Evolutionary conservation across 1,140 invertebrate genomes (phyloP), one percentile per base, ranked within the genome.

Genomic region (Aphelinus certus): DNA sequence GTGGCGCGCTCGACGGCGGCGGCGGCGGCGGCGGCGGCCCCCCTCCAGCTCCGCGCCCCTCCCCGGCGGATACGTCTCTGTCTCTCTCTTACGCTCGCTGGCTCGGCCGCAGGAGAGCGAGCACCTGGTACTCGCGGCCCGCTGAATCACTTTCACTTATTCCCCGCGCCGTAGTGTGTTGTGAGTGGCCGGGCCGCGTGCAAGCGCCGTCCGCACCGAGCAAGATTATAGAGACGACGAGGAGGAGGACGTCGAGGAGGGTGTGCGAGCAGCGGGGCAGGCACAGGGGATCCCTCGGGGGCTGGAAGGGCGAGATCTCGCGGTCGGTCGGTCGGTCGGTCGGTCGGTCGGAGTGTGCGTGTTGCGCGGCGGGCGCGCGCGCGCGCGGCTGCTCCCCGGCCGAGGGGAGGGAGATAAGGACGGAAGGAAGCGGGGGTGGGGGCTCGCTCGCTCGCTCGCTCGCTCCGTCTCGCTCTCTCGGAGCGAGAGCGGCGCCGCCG

Each of bases 71-170:
- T 4, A 4, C 51, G 51, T 53, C 51, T 4, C 68, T 70, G 3
- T 46, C 57, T 70, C 68, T 61, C 2, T 51, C 57, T 61, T 47
- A 47, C 60, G 10, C 68, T 60, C 57, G 46, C 26, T 42, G 26
- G 56, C 46, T 60, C 47, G 43, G 45, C 26, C 55, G 90, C 90
- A 89, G 89, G 90, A 90, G 70, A 26, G 10, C 75, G 57, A 73
- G 86, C 88, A 87, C 89, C 88, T 88, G 88, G 89, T 86, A 80
- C 83, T 88, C 86, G 85, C 82, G 81, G 83, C 83, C 80, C 80
- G 83, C 83, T 82, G 82, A 87, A 87, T 87, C 86, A 88, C 86
- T 88, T 88, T 88, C 86, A 88, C 86, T 88, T 87, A 84, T 83
- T 80, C 82, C 81, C 42, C 10, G 26, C 49, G 46, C 49, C 57